Percentiles rank a stretch among this genome's conserved stretches.
These are phyloP conservation scores for Zoanthus sansibaricus DNA, from an alignment of 92 coral and sea anemone genomes.

Conservation along the genomic window DNA sequence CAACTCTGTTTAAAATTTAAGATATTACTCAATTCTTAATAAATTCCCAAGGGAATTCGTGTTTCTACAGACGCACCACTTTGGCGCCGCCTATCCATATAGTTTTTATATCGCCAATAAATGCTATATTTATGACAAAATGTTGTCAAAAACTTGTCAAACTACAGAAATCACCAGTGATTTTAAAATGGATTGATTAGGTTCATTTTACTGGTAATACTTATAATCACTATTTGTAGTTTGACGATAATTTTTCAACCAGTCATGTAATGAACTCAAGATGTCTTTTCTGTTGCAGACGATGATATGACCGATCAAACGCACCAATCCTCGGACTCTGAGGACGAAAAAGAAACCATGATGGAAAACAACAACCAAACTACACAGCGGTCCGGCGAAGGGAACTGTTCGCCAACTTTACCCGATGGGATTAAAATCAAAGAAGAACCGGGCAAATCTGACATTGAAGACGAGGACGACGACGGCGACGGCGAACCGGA, in stretches of 20 bases:
- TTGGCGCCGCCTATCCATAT: too few relatives aligned
- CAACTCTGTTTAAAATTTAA: too few relatives aligned
- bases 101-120: too few relatives aligned
- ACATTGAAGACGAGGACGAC: conserved; percentile 41
- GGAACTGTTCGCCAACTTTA: conserved; percentile 62
- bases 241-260: not conserved
- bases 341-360: conserved; percentile 57
- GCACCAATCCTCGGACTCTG: conserved; percentile 45
- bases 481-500: conserved; percentile 51
- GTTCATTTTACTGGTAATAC: not conserved
- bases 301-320: conserved; percentile 22
- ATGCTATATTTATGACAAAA: too few relatives aligned
- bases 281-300: not conserved
- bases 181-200: not conserved
- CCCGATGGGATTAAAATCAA: conserved; percentile 41
- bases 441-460: conserved; percentile 43
- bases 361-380: conserved; percentile 42
- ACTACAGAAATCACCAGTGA: not conserved
- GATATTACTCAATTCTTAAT: too few relatives aligned
- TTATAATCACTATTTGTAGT: not conserved
- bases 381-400: conserved; percentile 32
- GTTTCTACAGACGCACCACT: too few relatives aligned
- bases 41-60: too few relatives aligned
- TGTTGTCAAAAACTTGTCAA: too few relatives aligned
- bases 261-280: not conserved